A percentile compares a stretch with the other conserved stretches of the same genome.
Conservation (phyloP, 2,888 invertebrate genomes). For the Octodonta nipae region DNA sequence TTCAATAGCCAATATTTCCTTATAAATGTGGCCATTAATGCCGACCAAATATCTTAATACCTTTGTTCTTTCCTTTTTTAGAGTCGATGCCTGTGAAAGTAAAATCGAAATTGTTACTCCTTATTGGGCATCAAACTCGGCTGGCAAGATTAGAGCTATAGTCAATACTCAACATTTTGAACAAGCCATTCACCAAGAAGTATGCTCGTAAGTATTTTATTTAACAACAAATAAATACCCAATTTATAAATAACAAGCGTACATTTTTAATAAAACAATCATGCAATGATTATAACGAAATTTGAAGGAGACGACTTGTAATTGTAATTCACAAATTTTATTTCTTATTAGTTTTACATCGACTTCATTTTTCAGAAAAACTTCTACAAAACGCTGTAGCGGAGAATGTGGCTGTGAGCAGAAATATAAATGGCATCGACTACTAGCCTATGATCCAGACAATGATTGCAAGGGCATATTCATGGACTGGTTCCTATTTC, state of each 20-base stretch:
- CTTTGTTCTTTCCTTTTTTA: no score
- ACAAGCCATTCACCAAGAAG: slow-evolving; percentile 88
- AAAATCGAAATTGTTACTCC: slow-evolving; percentile 86
- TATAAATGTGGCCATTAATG: no score
- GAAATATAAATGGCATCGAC: slow-evolving; percentile 75
- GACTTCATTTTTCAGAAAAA: slow-evolving; percentile 48
- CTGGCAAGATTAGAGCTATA: slow-evolving; percentile 78
- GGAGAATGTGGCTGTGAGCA: slow-evolving; percentile 83
- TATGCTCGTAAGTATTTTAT: slow-evolving; percentile 74
- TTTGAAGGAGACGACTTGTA: no score
- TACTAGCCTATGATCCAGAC: slow-evolving; percentile 81
- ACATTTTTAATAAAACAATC: no score
- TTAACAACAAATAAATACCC: no score
- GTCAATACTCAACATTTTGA: slow-evolving; percentile 91
- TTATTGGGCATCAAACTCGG: slow-evolving; percentile 88
- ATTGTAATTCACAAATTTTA: not conserved
- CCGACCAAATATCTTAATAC: no score
- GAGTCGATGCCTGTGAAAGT: slow-evolving; percentile 79
- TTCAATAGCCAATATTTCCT: no score
- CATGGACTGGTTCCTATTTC: slow-evolving; percentile 89
- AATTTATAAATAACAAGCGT: no score
- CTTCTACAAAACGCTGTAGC: slow-evolving; percentile 65
- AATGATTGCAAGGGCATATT: slow-evolving; percentile 89
- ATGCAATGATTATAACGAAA: no score
- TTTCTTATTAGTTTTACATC: not conserved